Evolutionary conservation across 2,888 invertebrate genomes (phyloP), one percentile per base, ranked within the genome.

Genomic region (Diploptera punctata): DNA sequence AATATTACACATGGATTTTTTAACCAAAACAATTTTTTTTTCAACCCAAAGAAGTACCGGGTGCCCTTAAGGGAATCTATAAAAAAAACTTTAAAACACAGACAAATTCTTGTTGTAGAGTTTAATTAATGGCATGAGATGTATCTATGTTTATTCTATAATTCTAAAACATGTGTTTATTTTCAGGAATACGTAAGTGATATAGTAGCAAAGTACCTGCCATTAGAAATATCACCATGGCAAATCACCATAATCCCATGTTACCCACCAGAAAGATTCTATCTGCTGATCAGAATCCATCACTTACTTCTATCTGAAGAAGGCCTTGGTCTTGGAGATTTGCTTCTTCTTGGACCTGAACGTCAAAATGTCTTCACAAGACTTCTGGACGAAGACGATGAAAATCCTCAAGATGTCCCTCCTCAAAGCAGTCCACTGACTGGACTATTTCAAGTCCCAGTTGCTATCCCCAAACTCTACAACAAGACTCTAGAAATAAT

Each of bases 101-200:
- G 19, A 52, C 5, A 7, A 10, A 7, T 33, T 33, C 10, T 33
- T 33, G n/a, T 29, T 49, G 49, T 24, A 5, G 9, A 2, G 13
- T 21, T 3, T 1, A 16, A 57, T 44, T 29, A 10, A n/a, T n/a
- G n/a, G n/a, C n/a, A n/a, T n/a, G n/a, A n/a, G n/a, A n/a, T n/a
- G n/a, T n/a, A n/a, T n/a, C n/a, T n/a, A n/a, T n/a, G n/a, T n/a
- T n/a, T n/a, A n/a, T n/a, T n/a, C n/a, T n/a, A n/a, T n/a, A n/a
- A n/a, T n/a, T n/a, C 31, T 47, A 71, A 71, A 29, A 10, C 5
- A n/a, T 72, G 29, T 26, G 24, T 54, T 26, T 60, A 10, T 62
- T 31, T 84, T 68, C 83, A 92, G 91, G 92, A 93, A 38, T 93
- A 89, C 79, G 88, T 93, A 62, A 93, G 92, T 78, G 92, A 93